Conservation (phyloP, 92 coral and sea anemone genomes). For the Bergia sp. region DNA sequence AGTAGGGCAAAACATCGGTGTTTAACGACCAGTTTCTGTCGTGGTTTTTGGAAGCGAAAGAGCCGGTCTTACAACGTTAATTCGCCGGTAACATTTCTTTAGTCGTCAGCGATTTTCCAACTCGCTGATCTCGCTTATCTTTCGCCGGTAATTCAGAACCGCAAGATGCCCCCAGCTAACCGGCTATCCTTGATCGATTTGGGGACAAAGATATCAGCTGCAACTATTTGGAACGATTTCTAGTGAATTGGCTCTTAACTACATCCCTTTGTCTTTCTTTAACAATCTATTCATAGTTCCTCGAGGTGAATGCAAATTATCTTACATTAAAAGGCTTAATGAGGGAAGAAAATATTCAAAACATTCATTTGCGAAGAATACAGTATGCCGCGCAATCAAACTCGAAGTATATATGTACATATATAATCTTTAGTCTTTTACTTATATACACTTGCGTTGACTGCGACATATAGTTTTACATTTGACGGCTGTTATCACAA, state of each 20-base stretch:
- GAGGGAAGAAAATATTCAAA: background rate
- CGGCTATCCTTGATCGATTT: conserved; percentile 29
- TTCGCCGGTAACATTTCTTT: background rate
- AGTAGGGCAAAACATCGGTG: conserved; percentile 7
- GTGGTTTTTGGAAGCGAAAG: background rate
- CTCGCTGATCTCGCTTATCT: background rate
- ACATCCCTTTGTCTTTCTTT: background rate
- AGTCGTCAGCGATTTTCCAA: background rate
- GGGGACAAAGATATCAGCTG: conserved; percentile 21
- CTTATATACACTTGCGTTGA: background rate
- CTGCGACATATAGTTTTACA: background rate
- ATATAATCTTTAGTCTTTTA: too few species aligned
- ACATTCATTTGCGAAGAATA: background rate
- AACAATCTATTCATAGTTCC: background rate
- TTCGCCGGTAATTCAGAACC: conserved; percentile 24
- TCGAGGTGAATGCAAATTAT: background rate
- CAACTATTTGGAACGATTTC: conserved; percentile 10
- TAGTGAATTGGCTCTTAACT: background rate
- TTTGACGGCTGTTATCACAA: conserved; percentile 2
- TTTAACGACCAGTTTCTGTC: background rate
- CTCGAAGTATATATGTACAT: background rate
- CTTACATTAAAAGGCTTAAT: background rate
- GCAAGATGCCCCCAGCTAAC: conserved; percentile 23
- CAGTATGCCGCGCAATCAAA: background rate
- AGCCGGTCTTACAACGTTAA: background rate